phyloP scores from a whole-genome alignment of 2,888 invertebrate species.

The Andrena praecox region DNA sequence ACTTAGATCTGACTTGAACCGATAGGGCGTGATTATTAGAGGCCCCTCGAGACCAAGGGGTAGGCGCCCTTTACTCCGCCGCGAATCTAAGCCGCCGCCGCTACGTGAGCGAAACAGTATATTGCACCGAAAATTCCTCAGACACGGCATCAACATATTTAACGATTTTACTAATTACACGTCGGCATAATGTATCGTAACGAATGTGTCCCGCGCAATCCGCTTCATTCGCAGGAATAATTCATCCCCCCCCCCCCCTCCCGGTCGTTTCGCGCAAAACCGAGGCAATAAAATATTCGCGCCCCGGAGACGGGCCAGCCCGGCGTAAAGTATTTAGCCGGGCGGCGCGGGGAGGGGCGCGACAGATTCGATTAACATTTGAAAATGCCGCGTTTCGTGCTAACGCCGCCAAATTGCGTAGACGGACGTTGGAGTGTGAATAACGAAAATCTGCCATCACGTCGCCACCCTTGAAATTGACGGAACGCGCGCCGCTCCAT shows the following conservation, averaged over 20 bases:
- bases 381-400: slow-evolving; percentile 46
- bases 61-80: too few species aligned
- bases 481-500: slow-evolving; percentile 10
- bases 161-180: slow-evolving; percentile 24
- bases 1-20: too few species aligned
- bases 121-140: slow-evolving; percentile 10
- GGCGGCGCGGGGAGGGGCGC: background rate
- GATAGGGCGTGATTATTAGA: too few species aligned
- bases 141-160: slow-evolving; percentile 8
- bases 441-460: slow-evolving; percentile 24
- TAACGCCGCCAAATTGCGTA: slow-evolving; percentile 37
- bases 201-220: slow-evolving; percentile 17
- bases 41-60: too few species aligned
- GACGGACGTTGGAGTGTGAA: slow-evolving; percentile 17
- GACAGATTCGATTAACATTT: slow-evolving; percentile 51
- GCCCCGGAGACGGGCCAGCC: slow-evolving; percentile 10
- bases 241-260: slow-evolving; percentile 13
- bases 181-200: slow-evolving; percentile 18
- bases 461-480: slow-evolving; percentile 17
- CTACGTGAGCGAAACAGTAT: background rate
- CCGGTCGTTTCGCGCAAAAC: slow-evolving; percentile 9
- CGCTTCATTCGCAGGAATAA: slow-evolving; percentile 16
- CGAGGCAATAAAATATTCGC: slow-evolving; percentile 39
- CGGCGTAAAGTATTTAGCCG: slow-evolving; percentile 33
- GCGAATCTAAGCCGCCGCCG: too few species aligned